Conservation (phyloP, 2,888 invertebrate genomes). For the Harpagoxenus sublaevis region DNA sequence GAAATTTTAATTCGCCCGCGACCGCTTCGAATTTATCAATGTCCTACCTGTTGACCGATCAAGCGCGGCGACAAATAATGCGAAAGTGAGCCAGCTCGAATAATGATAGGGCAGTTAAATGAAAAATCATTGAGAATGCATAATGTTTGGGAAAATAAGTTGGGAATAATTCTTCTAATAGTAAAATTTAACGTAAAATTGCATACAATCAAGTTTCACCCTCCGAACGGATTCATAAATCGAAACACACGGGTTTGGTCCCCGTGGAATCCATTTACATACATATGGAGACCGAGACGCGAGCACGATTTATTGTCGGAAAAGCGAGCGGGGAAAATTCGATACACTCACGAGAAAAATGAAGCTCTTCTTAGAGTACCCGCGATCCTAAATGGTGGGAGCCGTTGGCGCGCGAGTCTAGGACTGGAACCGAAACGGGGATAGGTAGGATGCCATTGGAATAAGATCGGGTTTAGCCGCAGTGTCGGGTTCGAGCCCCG, state of each 20-base stretch:
- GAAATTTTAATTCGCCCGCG: conserved; percentile 53
- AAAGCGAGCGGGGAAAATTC: not conserved
- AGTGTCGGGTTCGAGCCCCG: conserved; percentile 86
- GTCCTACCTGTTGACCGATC: conserved; percentile 49
- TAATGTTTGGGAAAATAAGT: not conserved
- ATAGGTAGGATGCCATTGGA: conserved; percentile 85
- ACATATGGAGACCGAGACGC: not conserved
- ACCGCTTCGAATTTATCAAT: conserved; percentile 41
- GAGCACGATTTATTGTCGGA: not conserved
- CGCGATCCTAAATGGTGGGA: conserved; percentile 58
- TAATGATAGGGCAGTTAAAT: not conserved
- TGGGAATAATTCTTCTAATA: not conserved
- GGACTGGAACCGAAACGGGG: conserved; percentile 78
- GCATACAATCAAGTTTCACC: not conserved
- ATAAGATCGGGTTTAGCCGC: conserved; percentile 86
- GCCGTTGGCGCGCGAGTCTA: conserved; percentile 58
- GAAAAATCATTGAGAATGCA: conserved; percentile 11
- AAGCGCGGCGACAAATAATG: conserved; percentile 40
- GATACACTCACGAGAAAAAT: conserved; percentile 19
- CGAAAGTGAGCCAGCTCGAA: conserved; percentile 19
- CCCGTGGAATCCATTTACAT: not conserved
- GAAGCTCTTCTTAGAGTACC: conserved; percentile 32
- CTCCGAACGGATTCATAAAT: not conserved
- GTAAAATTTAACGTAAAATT: not conserved
- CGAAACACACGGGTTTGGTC: not conserved